Base-by-base conservation (phyloP, 2,888 invertebrate genomes). In the Amiota minor region DNA sequence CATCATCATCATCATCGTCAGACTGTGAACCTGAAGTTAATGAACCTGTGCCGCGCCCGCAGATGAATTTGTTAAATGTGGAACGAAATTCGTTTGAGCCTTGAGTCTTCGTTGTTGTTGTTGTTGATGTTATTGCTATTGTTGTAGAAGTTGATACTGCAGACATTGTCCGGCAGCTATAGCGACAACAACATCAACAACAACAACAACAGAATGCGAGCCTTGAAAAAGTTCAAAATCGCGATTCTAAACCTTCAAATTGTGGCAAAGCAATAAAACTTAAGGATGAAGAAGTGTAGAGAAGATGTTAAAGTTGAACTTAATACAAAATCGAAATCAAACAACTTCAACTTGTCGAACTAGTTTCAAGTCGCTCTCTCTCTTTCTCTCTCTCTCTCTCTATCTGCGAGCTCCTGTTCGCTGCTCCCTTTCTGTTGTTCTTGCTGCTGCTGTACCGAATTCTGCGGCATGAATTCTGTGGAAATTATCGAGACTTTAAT, bases 381-480 rank as follows among this genome's bases (percentile, higher is more conserved):
- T 12, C 18, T 47, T 0, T 16, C 82, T 83, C 81, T 80, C 55
- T 74, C 69, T 72, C n/a, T 47, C 68, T 75, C 75, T 70, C 47
- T 53, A 18, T 46, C 65, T 47, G 23, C 67, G 61, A 68, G 74
- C 72, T 71, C 65, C 35, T 56, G 71, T 59, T 6, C 0, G 6
- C 2, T 35, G 35, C 35, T 35, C 35, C 35, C 35, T 35, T 35
- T 35, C 6, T 35, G 35, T 6, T 23, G 23, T 3, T 4, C 50
- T 3, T 14, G 23, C 14, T 53, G 53, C 20, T 35, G 64, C 75
- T 75, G 77, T 73, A 73, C 59, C 73, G 75, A 83, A 83, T 35
- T 83, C 83, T 81, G 79, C 82, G 84, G 83, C 82, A 84, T 83
- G 79, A 83, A 84, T 83, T 83, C 83, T 75, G 79, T 83, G 84